phyloP scores from a whole-genome alignment of 1,140 invertebrate genomes.

The Aphaenogaster ashmeadi region DNA sequence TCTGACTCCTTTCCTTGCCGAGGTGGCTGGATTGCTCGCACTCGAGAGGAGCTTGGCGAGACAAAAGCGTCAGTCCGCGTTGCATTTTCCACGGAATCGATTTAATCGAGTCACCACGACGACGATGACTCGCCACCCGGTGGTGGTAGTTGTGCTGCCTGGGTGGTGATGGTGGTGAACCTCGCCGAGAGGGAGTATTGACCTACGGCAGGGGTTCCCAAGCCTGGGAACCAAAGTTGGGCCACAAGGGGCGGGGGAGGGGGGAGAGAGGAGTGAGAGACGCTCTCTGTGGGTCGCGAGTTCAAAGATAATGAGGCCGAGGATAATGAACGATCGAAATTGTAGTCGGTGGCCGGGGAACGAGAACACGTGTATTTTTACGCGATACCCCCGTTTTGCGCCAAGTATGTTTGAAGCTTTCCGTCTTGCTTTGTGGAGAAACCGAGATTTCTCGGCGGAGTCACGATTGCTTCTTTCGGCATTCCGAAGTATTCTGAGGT shows the following conservation, averaged over 20 bases:
- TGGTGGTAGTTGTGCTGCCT: no score
- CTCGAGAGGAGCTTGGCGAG: conserved; percentile 1
- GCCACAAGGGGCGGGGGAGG: background rate
- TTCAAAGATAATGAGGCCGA: background rate
- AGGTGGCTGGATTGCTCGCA: background rate
- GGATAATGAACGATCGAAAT: conserved; percentile 16
- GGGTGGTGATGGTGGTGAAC: conserved; percentile 22
- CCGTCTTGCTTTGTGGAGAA: background rate
- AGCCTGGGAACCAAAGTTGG: conserved; percentile 39
- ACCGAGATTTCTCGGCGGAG: background rate
- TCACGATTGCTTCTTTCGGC: background rate
- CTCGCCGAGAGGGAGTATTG: conserved; percentile 57
- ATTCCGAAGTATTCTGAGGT: background rate
- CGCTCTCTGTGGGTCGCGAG: conserved; percentile 20
- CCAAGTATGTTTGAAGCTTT: background rate
- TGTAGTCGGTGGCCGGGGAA: background rate
- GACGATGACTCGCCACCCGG: conserved; percentile 45
- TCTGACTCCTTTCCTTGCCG: background rate
- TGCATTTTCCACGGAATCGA: conserved; percentile 63
- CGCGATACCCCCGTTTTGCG: background rate
- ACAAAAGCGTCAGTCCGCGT: conserved; percentile 26
- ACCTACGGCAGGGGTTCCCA: conserved; percentile 57
- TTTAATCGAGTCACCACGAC: conserved; percentile 59
- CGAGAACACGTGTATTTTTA: no score
- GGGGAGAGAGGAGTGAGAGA: background rate